Evolutionary conservation across 2,113 vertebrate genomes (phyloP).

Genomic region (Triplophysa tibetana): DNA sequence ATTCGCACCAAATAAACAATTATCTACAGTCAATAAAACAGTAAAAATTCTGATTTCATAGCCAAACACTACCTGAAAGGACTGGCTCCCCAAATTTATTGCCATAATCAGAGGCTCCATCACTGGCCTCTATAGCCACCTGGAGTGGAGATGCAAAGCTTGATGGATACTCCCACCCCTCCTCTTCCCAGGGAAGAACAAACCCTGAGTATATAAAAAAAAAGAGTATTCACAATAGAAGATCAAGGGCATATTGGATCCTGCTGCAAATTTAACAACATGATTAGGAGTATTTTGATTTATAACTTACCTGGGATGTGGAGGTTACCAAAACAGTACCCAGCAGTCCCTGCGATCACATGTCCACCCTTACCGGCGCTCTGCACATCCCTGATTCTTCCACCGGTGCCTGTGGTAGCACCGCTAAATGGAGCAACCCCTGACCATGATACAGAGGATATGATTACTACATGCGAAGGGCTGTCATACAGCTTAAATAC

Average conservation of each 20-base stretch:
- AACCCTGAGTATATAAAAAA: slow-evolving; percentile 71
- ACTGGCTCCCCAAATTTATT: slow-evolving; percentile 95
- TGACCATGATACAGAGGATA: slow-evolving; percentile 47
- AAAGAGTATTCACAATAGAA: no score
- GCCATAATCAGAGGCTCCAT: slow-evolving; percentile 91
- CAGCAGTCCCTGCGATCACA: slow-evolving; percentile 87
- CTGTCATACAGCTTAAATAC: background rate
- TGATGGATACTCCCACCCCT: slow-evolving; percentile 78
- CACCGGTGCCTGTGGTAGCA: slow-evolving; percentile 87
- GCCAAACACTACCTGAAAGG: slow-evolving; percentile 75
- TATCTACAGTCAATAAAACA: background rate
- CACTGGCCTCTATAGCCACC: slow-evolving; percentile 87
- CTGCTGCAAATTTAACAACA: no score
- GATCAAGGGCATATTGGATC: no score
- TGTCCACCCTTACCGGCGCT: slow-evolving; percentile 86
- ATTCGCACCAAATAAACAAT: background rate
- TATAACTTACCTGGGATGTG: slow-evolving; percentile 80
- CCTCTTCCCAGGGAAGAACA: slow-evolving; percentile 84
- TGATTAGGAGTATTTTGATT: background rate
- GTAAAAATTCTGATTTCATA: background rate
- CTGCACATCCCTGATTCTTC: slow-evolving; percentile 88
- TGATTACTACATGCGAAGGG: background rate
- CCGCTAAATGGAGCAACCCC: slow-evolving; percentile 91
- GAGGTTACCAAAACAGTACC: slow-evolving; percentile 91
- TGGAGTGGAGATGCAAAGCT: slow-evolving; percentile 86